Base-by-base conservation (phyloP, 2,797 vertebrate species). In the Sphaeramia orbicularis region DNA sequence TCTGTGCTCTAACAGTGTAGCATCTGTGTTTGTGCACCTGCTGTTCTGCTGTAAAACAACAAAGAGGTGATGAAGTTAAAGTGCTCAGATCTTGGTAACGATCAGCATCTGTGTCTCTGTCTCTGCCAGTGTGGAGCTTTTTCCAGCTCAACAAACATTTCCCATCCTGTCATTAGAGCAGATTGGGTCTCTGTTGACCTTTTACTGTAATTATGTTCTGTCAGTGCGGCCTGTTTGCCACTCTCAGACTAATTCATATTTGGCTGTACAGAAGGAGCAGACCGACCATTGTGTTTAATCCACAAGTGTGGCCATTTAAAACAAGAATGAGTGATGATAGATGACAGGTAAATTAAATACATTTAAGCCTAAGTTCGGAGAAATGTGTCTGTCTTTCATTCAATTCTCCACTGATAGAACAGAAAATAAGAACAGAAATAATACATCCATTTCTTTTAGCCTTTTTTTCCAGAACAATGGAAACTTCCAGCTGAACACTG, bases 161-260 rank as follows among this genome's bases (percentile, higher is more conserved):
- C 48, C 71, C 60, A 50, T 72, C 62, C 53, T 67, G 74, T 75
- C 78, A 72, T 78, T 52, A 62, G 53, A 72, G 70, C 75, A 69
- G 76, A 86, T 65, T 79, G 74, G 63, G 54, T 71, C 69, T 75
- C 65, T 71, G 62, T 47, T 84, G 81, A 87, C 83, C 76, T 89
- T 87, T 85, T 68, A 65, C 77, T 80, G 76, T 81, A 85, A 87
- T 86, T 84, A 84, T 66, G 70, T 65, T 74, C 62, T 64, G 76
- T 68, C 81, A 70, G 59, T n/a, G 56, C 2, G 2, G 72, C 72
- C 71, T 57, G 61, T 83, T 71, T 58, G 62, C 65, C 47, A 68
- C 48, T 60, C 75, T 50, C 62, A 36, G 37, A 50, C 66, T 63
- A 36, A 83, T 64, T 81, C 71, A 74, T 37, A 57, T 72, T 55